Percentiles rank a stretch among this genome's conserved stretches.
Evolutionary conservation across 2,113 vertebrate genomes (phyloP).

Genomic region (Datnioides undecimradiatus): DNA sequence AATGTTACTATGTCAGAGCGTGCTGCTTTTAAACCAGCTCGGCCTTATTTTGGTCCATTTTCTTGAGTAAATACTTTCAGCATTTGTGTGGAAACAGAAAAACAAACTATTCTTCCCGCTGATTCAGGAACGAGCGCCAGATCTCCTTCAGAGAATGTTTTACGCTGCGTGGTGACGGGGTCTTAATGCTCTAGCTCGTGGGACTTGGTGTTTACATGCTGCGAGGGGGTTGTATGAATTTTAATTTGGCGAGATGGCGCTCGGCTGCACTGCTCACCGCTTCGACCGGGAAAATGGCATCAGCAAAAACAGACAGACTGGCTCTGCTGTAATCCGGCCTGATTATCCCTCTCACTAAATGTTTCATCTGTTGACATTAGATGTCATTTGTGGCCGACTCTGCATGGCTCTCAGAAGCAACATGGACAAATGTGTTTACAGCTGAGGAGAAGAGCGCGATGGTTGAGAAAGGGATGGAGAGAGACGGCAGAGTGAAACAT

Average conservation of each 20-base stretch:
- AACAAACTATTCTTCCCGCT: neutral
- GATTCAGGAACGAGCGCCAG: neutral
- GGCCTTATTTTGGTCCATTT: neutral
- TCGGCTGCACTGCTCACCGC: neutral
- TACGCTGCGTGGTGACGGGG: neutral
- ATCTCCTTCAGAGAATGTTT: constrained; percentile 14
- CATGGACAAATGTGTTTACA: constrained; percentile 46
- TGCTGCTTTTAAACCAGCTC: constrained; percentile 4
- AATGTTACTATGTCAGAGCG: constrained; percentile 2
- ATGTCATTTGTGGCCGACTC: constrained; percentile 21
- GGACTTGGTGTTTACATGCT: constrained; percentile 19
- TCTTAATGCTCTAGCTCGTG: neutral
- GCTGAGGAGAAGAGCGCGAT: neutral
- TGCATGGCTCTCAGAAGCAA: neutral
- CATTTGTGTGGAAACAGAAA: neutral
- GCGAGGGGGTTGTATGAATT: constrained; percentile 25
- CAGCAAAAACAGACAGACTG: constrained; percentile 19
- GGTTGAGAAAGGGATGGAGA: neutral
- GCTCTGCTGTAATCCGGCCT: constrained; percentile 21
- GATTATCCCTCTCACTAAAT: constrained; percentile 40
- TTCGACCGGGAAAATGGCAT: constrained; percentile 18
- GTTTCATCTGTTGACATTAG: constrained; percentile 53
- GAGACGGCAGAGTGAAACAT: neutral
- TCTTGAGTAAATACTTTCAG: neutral
- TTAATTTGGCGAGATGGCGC: constrained; percentile 12